Base-by-base conservation (phyloP, 1,140 invertebrate genomes). In the Mactra quadrangularis region DNA sequence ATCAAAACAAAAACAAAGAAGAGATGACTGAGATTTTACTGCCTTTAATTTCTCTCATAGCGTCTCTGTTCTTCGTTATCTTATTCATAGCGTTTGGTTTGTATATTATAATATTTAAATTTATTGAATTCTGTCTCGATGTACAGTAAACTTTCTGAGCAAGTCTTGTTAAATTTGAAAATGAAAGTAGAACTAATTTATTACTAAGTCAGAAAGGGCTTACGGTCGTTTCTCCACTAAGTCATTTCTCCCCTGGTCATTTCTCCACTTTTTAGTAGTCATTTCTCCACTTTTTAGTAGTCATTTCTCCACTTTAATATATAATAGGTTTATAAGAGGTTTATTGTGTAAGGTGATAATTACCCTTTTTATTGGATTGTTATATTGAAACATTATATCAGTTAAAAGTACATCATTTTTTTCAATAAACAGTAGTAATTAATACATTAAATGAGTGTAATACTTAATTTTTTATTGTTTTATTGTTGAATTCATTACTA, bases 1-100 rank as follows among this genome's bases (percentile, higher is more conserved):
- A 41, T 41, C 38, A 41, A n/a, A 59, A 77, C 62, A 31, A 64
- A 64, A 55, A 74, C 31, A 25, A 68, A 53, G 38, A 41, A 41
- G 38, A 68, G 60, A 94, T 94, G 94, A 93, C 93, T 92, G 93
- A 94, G 83, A 87, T 94, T 70, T 72, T 94, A 59, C 82, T 94
- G 60, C 91, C 94, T 62, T 85, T 92, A 82, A 88, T 94, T 72
- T 94, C 93, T 33, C 88, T 94, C 68, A 79, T 94, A 84, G 90
- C 91, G 50, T 94, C 94, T 71, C 76, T 94, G 45, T 81, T 93
- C 25, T 86, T 94, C 75, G 94, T 94, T 19, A 88, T 94, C 79
- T 84, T 93, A 38, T 93, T 94, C 70, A 93, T 94, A 57, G 87
- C 90, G 59, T 85, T 94, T 68, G 94, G 94, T 94, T 92, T 94